A percentile compares a stretch with the other conserved stretches of the same genome.
phyloP scores from a whole-genome alignment of 2,888 invertebrate species.

The Sarcophaga carnaria region DNA sequence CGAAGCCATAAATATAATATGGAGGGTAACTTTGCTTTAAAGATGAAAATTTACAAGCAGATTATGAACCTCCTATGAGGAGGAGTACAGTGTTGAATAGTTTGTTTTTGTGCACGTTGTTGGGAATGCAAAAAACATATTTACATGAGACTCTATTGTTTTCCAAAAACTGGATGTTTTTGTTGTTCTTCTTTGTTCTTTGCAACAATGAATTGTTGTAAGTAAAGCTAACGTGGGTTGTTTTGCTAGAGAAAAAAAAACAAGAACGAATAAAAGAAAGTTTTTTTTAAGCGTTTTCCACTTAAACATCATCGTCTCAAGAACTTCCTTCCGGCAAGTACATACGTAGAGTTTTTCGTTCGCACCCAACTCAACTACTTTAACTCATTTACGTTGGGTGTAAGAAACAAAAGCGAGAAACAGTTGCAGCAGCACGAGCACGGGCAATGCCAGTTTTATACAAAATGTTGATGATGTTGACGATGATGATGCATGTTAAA shows the following conservation, averaged over 20 bases:
- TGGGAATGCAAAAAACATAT: too few relatives aligned
- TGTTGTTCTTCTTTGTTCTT: constrained; percentile 15
- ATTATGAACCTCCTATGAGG: too few relatives aligned
- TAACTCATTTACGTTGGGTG: constrained; percentile 1
- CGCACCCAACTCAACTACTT: constrained; percentile 50
- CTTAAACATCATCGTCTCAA: constrained; percentile 68
- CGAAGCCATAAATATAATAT: too few relatives aligned
- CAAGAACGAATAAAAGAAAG: constrained; percentile 56
- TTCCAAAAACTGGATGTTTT: background rate
- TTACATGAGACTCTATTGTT: constrained; percentile 4
- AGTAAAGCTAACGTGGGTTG: background rate
- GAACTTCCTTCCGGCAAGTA: constrained; percentile 67
- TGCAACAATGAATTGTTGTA: constrained; percentile 13
- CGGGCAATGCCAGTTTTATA: background rate
- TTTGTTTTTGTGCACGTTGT: too few relatives aligned
- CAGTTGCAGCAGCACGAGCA: background rate
- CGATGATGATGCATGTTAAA: constrained; percentile 62
- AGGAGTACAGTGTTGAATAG: too few relatives aligned
- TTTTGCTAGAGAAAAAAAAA: background rate
- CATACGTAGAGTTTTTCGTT: constrained; percentile 48
- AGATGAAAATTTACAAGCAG: too few relatives aligned
- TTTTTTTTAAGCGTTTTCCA: constrained; percentile 62
- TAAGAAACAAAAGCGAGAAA: background rate
- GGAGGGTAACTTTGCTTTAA: too few relatives aligned
- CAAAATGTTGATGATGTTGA: constrained; percentile 35